Base-by-base conservation (phyloP, 2,113 vertebrate species). In the Cariama cristata region DNA sequence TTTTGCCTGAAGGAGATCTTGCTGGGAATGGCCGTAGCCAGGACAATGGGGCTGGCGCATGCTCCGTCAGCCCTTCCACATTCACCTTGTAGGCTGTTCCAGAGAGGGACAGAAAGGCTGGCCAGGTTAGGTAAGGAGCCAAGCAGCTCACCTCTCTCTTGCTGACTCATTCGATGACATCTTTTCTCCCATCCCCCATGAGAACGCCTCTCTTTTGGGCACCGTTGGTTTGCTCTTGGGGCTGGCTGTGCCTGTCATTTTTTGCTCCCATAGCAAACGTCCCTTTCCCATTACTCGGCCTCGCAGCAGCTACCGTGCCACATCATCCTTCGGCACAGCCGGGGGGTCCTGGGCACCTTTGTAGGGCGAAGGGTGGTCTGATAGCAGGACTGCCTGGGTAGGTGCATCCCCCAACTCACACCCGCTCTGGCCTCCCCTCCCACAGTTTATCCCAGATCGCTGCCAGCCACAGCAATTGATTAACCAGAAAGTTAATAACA, bases 381-480 rank as follows among this genome's bases (percentile, higher is more conserved):
- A 24, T 17, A 55, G 62, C 53, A 68, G 68, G 45, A 53, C 30
- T 76, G 62, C 33, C 67, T 63, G 55, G 33, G 26, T 24, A 27
- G 22, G 47, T 22, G 38, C 52, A 23, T 66, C 27, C 9, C 40
- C 3, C 4, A 0, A 3, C 66, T 83, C 28, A 21, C 35, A 63
- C 19, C 14, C 6, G 1, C 45, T 35, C 52, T 58, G 19, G 16
- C 50, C 15, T 83, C 9, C 32, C 20, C 22, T 58, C 42, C 55
- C 12, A 1, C 9, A 0, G 4, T 58, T 88, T 24, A 22, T 64
- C 38, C 63, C 62, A 64, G 27, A 30, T 73, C 2, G 17, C 79
- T 90, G 77, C 72, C 75, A 67, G 49, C 55, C 72, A 15, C 66
- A 30, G 81, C 3, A 18, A 87, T 94, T 95, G 86, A 93, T 96